Evolutionary conservation across 1,140 invertebrate genomes (phyloP).

Genomic region (Diachasmimorpha longicaudata): DNA sequence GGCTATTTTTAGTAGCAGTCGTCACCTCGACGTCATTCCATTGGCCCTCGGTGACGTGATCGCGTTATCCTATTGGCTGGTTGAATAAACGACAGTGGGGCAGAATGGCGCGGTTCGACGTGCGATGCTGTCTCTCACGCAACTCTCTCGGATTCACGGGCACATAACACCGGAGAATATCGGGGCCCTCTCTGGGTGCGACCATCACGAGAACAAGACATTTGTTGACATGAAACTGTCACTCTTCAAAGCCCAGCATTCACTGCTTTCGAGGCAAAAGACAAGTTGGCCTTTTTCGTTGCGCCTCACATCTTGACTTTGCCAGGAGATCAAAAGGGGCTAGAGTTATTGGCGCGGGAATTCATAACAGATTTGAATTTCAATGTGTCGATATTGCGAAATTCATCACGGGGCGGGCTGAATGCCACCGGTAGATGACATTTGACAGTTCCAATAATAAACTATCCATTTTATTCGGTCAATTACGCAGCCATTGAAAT

Average conservation of each 20-base stretch:
- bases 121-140: conserved; percentile 21
- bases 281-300: neutral
- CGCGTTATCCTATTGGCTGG: conserved; percentile 32
- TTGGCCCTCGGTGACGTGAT: conserved; percentile 41
- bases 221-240: conserved; percentile 57
- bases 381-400: no score
- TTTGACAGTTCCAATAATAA: no score
- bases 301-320: neutral
- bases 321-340: neutral
- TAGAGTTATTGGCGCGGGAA: neutral
- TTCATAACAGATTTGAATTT: no score
- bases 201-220: conserved; percentile 33
- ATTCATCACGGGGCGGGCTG: no score
- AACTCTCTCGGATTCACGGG: conserved; percentile 15
- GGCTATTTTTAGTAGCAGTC: conserved; percentile 53
- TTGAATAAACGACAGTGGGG: conserved; percentile 17
- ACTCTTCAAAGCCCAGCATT: conserved; percentile 14
- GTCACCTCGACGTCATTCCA: conserved; percentile 35
- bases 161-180: neutral
- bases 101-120: conserved; percentile 12
- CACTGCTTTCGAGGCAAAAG: neutral
- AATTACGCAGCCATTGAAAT: neutral
- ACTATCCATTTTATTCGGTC: neutral
- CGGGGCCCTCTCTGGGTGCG: conserved; percentile 18
- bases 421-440: neutral